Evolutionary conservation across 2,888 invertebrate species (phyloP), one percentile per base, ranked within the genome.

Genomic region (Cephus sareptanus): DNA sequence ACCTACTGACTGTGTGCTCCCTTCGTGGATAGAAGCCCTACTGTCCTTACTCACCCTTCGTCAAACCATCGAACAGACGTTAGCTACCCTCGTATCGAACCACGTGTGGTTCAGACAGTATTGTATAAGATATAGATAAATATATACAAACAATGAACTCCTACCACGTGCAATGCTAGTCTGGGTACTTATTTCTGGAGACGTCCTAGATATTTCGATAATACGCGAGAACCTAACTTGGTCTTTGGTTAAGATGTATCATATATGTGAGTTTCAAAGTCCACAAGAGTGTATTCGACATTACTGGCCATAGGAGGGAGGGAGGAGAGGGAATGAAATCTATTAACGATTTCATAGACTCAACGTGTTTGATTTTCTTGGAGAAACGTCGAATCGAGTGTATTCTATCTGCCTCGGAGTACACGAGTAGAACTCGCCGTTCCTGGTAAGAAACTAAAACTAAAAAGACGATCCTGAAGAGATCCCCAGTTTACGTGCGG

Each of bases 301-400:
- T 6, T 56, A 23, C 40, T 2, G 15, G 1, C 40, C 9, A 23
- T 56, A 23, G 15, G 6, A 4, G 9, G 23, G 23, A 23, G 40
- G 4, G 2, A 23, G 15, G 40, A 56, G 23, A 15, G 40, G 23
- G 23, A 0, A 56, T 56, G 40, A 6, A 56, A 23, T 73, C 69
- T 37, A 78, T 37, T 37, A 73, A 78, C 75, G 75, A 75, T 73
- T 30, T 73, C 69, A 76, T 77, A 34, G 34, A 76, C 13, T 69
- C 3, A 74, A n/a, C 34, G 69, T 74, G 77, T 33, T 34, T 68
- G 37, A 40, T 70, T 73, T 73, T 68, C 56, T 76, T 73, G 35
- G 40, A 69, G 35, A 70, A 80, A 80, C 74, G 75, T 23, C 23
- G 23, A 81, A 80, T 79, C 74, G 71, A 76, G 81, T 23, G 40